Percentiles rank a stretch among this genome's conserved stretches.
These are phyloP conservation scores for Drosophila ambigua DNA, from an alignment of 1,140 invertebrate species.

Conservation along the genomic window DNA sequence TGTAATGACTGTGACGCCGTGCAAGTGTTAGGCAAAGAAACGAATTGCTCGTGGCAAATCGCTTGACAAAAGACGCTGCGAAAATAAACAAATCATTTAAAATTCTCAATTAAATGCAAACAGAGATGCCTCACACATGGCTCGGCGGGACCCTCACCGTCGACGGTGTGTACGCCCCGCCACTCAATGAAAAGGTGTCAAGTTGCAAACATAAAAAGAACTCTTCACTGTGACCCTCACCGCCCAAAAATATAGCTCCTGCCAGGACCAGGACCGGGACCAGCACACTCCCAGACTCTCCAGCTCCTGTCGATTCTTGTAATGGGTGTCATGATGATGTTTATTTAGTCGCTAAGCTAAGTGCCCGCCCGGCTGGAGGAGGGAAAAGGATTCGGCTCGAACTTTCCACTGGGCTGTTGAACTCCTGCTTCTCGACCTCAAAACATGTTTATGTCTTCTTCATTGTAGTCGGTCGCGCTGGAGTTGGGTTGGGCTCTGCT, in stretches of 20 bases:
- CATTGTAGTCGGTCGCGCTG: slow-evolving; percentile 40
- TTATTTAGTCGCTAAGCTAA: slow-evolving; percentile 68
- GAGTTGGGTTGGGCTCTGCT: too few species aligned
- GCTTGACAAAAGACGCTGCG: slow-evolving; percentile 69
- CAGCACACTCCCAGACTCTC: not conserved
- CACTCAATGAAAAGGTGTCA: slow-evolving; percentile 64
- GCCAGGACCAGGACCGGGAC: too few species aligned
- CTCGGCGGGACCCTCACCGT: not conserved
- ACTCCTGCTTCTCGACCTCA: slow-evolving; percentile 62
- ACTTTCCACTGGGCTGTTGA: slow-evolving; percentile 40
- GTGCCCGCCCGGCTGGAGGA: slow-evolving; percentile 47
- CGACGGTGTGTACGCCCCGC: slow-evolving; percentile 4
- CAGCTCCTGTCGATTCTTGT: slow-evolving; percentile 51
- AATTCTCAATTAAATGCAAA: slow-evolving; percentile 81
- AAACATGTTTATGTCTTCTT: slow-evolving; percentile 65
- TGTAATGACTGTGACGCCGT: slow-evolving; percentile 33
- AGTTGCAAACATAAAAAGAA: slow-evolving; percentile 70
- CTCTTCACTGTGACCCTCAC: slow-evolving; percentile 60
- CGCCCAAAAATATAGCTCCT: slow-evolving; percentile 1
- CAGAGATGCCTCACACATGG: slow-evolving; percentile 19
- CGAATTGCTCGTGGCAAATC: slow-evolving; percentile 63
- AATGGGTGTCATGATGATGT: slow-evolving; percentile 77
- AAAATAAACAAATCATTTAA: slow-evolving; percentile 80
- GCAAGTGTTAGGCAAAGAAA: slow-evolving; percentile 70
- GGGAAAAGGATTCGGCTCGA: slow-evolving; percentile 41